phyloP scores from a whole-genome alignment of 2,113 vertebrate species.

The Pluvianellus socialis region DNA sequence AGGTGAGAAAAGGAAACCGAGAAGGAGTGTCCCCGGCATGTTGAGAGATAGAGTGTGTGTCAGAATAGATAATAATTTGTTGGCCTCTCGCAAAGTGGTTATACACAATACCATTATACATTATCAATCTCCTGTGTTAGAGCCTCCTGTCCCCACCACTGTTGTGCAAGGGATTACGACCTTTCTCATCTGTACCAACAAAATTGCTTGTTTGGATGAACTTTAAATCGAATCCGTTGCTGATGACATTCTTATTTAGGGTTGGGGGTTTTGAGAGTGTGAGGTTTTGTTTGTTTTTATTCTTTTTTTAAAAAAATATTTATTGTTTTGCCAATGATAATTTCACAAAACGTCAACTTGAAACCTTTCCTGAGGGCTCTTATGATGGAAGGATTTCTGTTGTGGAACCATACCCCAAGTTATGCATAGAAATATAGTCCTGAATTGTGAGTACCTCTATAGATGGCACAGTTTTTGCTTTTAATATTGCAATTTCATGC shows the following conservation, averaged over 20 bases:
- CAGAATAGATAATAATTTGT: background rate
- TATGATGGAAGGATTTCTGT: background rate
- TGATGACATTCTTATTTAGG: background rate
- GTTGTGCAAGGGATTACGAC: background rate
- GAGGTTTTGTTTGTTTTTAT: background rate
- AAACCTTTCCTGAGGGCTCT: background rate
- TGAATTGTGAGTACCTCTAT: background rate
- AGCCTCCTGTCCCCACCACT: background rate
- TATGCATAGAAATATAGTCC: background rate
- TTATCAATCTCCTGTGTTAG: background rate
- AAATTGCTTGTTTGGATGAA: background rate
- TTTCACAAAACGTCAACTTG: background rate
- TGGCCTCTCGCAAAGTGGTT: background rate
- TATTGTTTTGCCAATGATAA: background rate
- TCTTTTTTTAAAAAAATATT: background rate
- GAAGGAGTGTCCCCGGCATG: background rate
- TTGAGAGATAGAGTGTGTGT: background rate
- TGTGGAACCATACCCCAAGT: background rate
- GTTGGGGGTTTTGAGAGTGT: rapidly evolving
- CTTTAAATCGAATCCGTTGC: background rate
- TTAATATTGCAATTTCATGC: background rate
- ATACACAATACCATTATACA: background rate
- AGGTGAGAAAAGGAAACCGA: background rate
- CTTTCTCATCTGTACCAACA: background rate
- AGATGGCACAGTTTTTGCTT: background rate